Evolutionary conservation across 2,797 vertebrate genomes (phyloP), one percentile per base, ranked within the genome.

Genomic region (Channa striata): DNA sequence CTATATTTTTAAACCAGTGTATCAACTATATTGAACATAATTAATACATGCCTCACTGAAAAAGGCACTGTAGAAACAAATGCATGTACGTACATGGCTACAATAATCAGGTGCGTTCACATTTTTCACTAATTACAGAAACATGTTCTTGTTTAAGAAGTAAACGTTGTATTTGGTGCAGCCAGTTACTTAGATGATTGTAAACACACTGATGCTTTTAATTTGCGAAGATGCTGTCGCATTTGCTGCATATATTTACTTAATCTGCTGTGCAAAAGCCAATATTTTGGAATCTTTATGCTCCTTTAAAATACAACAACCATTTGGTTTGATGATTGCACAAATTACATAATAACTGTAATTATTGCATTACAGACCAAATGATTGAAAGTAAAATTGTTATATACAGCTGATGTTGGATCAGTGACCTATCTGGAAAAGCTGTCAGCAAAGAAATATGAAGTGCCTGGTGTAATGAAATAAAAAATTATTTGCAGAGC

Each of bases 401-500:
- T 67, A 12, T 37, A 30, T 39, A 57, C 14, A 33, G 25, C 25
- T 30, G 25, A 30, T 30, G 25, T 54, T 21, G 20, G 13, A 64
- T 61, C n/a, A 13, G 11, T 8, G n/a, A 14, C 48, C 50, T 61
- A 44, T 59, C 13, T 60, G 34, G 20, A 37, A 52, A 54, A 68
- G 36, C 42, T 40, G 49, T 23, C 30, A 42, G 49, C 47, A 33
- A 52, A 30, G 43, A 25, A 62, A 11, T n/a, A 19, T 48, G 39
- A 50, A 58, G 17, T 25, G 21, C 61, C 40, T 42, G 21, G 3
- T 13, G 42, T 50, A 42, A 60, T 44, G 30, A 25, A n/a, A n/a
- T n/a, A n/a, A n/a, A n/a, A 17, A 58, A 48, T 21, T 46, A 57
- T 68, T 44, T 53, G 33, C 49, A 51, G 50, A 34, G 52, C 65